These are phyloP conservation scores for Leptopilina myrica DNA, from an alignment of 2,888 invertebrate genomes.

Conservation along the genomic window DNA sequence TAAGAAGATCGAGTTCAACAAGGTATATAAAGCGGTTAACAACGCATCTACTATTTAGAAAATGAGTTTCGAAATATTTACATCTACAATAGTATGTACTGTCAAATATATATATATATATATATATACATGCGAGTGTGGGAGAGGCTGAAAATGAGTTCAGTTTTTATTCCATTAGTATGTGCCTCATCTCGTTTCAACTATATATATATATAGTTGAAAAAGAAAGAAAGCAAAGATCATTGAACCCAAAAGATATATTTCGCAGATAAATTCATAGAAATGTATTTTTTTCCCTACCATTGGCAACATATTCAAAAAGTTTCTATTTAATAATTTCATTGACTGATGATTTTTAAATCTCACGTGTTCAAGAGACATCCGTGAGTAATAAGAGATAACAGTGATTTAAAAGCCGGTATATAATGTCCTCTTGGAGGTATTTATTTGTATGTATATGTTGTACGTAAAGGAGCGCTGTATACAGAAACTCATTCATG, in stretches of 20 bases:
- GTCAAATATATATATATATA: not conserved
- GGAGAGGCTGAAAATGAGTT: not conserved
- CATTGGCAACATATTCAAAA: not conserved
- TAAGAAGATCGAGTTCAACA: constrained; percentile 15
- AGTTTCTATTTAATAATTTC: constrained; percentile 1
- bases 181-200: not conserved
- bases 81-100: no score
- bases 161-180: constrained; percentile 10
- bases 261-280: not conserved
- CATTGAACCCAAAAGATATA: constrained; percentile 3
- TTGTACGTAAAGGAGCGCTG: not conserved
- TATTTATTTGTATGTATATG: no score
- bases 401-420: constrained; percentile 34
- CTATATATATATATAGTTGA: no score
- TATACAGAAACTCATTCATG: constrained; percentile 5
- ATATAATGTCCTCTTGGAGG: constrained; percentile 1
- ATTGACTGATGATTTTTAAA: constrained; percentile 16
- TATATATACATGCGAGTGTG: not conserved
- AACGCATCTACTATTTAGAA: not conserved
- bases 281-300: not conserved
- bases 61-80: not conserved
- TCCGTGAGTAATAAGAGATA: constrained; percentile 9
- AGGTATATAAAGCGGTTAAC: constrained; percentile 24
- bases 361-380: constrained; percentile 3
- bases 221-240: constrained; percentile 20